Conservation (phyloP, 2,888 invertebrate genomes). For the Eumerus sabulonum region DNA sequence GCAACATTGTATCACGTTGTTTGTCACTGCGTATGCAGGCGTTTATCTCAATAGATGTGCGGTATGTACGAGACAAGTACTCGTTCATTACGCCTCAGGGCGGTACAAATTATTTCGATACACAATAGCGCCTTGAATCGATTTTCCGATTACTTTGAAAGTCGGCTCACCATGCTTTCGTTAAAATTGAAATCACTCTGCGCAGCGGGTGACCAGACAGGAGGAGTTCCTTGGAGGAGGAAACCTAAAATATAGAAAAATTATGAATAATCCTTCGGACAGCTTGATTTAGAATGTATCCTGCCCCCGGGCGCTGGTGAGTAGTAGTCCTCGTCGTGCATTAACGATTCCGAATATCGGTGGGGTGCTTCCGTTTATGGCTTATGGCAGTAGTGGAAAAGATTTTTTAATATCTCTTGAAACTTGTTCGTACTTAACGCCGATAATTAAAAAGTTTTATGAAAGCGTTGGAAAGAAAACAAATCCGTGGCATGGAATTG, state of each 20-base stretch:
- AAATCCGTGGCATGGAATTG: too few relatives aligned
- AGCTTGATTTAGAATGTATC: constrained; percentile 37
- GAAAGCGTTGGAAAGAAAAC: neutral
- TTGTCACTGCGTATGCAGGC: constrained; percentile 20
- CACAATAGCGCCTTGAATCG: constrained; percentile 24
- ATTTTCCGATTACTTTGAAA: constrained; percentile 2
- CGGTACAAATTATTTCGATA: constrained; percentile 42
- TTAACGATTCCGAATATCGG: constrained; percentile 30
- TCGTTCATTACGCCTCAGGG: constrained; percentile 1
- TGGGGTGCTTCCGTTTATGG: constrained; percentile 28
- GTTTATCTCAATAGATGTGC: constrained; percentile 28
- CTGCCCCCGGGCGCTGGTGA: constrained; percentile 4
- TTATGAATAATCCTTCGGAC: constrained; percentile 45
- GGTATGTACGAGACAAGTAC: neutral
- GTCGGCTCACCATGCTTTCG: neutral
- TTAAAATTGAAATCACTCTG: constrained; percentile 32
- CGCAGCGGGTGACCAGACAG: constrained; percentile 32
- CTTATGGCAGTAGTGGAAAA: constrained; percentile 18
- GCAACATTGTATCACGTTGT: neutral
- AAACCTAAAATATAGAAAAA: too few relatives aligned
- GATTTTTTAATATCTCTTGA: constrained; percentile 45
- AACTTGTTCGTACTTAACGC: constrained; percentile 48
- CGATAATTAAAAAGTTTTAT: constrained; percentile 63
- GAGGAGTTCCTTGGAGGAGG: constrained; percentile 5
- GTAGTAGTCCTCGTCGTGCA: constrained; percentile 7